These are phyloP conservation scores for Mixornis gularis DNA, from an alignment of 2,113 vertebrate species.

Conservation along the genomic window DNA sequence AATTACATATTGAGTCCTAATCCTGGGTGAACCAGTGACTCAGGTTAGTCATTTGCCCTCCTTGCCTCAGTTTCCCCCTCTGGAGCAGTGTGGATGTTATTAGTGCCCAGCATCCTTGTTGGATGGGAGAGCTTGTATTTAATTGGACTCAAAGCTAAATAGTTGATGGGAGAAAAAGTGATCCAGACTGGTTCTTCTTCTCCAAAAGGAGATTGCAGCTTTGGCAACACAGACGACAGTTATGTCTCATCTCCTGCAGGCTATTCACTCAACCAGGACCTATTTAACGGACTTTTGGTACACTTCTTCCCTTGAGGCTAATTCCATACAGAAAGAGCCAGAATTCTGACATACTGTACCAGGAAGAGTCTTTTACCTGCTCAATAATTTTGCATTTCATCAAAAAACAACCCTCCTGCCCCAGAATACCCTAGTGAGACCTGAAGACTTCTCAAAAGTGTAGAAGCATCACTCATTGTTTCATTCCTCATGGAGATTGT, in stretches of 20 bases:
- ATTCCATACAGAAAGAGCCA: not conserved
- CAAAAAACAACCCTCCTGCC: not conserved
- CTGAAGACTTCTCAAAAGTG: not conserved
- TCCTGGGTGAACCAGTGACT: slow-evolving; percentile 36
- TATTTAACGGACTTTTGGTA: not conserved
- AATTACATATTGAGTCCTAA: slow-evolving; percentile 56
- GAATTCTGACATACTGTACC: not conserved
- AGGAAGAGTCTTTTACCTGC: not conserved
- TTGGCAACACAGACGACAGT: not conserved
- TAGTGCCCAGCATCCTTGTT: not conserved
- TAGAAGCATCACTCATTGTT: not conserved
- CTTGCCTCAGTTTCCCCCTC: slow-evolving; percentile 39
- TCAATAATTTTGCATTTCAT: not conserved
- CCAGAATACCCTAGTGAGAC: not conserved
- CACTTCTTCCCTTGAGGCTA: not conserved
- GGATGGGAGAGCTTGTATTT: not conserved
- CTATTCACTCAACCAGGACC: not conserved
- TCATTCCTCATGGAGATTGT: slow-evolving; percentile 30
- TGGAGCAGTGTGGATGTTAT: not conserved
- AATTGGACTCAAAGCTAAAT: not conserved
- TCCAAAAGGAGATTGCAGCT: not conserved
- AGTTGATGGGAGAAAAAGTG: rapidly evolving
- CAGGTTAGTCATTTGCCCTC: slow-evolving; percentile 29
- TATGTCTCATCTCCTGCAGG: not conserved
- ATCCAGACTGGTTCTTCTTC: not conserved